phyloP scores from a whole-genome alignment of 2,888 invertebrate species.

The Macaria liturata region DNA sequence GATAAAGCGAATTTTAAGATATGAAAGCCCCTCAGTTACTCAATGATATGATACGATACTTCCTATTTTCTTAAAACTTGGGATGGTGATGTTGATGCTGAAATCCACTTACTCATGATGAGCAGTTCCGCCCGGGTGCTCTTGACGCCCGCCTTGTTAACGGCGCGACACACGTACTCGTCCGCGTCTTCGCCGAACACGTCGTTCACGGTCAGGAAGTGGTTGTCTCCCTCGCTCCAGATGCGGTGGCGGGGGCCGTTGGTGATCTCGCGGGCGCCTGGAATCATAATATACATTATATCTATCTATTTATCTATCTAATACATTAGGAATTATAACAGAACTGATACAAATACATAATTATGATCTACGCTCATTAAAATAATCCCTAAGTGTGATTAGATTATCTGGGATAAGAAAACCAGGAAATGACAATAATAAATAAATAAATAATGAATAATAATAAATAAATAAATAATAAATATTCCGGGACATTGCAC shows the following conservation, averaged over 20 bases:
- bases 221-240: conserved; percentile 94
- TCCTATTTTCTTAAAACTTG: background rate
- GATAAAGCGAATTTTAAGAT: too few relatives aligned
- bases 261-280: conserved; percentile 95
- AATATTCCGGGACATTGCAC: too few relatives aligned
- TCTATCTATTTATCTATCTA: too few relatives aligned
- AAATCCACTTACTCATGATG: conserved; percentile 93
- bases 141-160: conserved; percentile 97
- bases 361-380: too few relatives aligned
- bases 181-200: conserved; percentile 99
- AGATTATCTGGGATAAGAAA: too few relatives aligned
- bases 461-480: too few relatives aligned
- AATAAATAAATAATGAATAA: too few relatives aligned
- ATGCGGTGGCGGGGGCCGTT: conserved; percentile 96
- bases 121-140: conserved; percentile 97
- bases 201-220: conserved; percentile 95
- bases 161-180: conserved; percentile 97
- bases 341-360: too few relatives aligned
- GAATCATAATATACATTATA: background rate
- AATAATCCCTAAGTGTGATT: too few relatives aligned
- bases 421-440: too few relatives aligned
- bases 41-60: background rate
- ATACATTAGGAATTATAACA: too few relatives aligned
- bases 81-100: background rate
- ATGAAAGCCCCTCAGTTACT: too few relatives aligned